These are phyloP conservation scores for Pteropus rufus DNA, from an alignment of 2,797 vertebrate genomes.

Conservation along the genomic window DNA sequence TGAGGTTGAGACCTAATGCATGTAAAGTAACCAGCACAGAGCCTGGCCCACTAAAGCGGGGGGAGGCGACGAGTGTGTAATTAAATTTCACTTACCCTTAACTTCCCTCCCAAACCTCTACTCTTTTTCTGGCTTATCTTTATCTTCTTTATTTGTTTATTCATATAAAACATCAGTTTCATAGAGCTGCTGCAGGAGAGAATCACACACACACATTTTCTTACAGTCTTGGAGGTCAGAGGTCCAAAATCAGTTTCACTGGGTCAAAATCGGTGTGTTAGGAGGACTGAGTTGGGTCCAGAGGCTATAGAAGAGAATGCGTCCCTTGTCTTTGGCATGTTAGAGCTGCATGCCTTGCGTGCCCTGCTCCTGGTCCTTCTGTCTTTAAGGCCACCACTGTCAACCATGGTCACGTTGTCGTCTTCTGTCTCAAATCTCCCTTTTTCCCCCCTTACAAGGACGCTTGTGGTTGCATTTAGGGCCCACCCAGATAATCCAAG, in stretches of 20 bases:
- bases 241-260: neutral
- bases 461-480: neutral
- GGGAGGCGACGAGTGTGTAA: fast-evolving
- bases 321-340: neutral
- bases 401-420: neutral
- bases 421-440: neutral
- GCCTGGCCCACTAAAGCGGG: neutral
- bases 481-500: neutral
- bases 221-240: neutral
- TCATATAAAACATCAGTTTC: neutral
- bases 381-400: neutral
- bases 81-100: neutral
- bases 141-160: no score
- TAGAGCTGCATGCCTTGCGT: fast-evolving
- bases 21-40: neutral
- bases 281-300: no score
- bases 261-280: neutral
- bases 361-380: neutral
- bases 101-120: neutral
- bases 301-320: neutral
- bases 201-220: neutral
- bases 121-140: neutral
- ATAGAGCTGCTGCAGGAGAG: neutral
- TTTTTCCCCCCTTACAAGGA: neutral
- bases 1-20: neutral